Evolutionary conservation across 2,113 vertebrate genomes (phyloP).

Genomic region (Etheostoma spectabile): DNA sequence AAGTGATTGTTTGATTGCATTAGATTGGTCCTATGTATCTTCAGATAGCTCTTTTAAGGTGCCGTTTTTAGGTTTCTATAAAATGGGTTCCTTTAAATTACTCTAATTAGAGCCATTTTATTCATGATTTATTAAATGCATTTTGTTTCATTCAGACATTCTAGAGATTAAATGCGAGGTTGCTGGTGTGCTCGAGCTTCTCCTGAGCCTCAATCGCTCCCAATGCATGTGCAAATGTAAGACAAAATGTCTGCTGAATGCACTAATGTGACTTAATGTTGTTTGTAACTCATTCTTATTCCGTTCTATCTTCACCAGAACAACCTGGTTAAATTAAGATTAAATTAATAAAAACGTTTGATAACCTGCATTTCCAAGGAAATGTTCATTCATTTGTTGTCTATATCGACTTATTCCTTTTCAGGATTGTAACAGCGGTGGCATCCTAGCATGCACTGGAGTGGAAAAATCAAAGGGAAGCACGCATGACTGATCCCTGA

Average conservation of each 20-base stretch:
- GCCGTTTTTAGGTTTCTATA: too few relatives aligned
- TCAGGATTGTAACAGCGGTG: neutral
- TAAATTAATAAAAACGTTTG: neutral
- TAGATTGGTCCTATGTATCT: neutral
- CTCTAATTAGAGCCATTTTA: too few relatives aligned
- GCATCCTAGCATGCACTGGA: constrained; percentile 13
- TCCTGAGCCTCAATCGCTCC: too few relatives aligned
- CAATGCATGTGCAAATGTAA: neutral
- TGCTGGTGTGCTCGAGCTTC: too few relatives aligned
- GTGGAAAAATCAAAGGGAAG: neutral
- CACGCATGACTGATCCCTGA: neutral
- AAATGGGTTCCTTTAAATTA: too few relatives aligned
- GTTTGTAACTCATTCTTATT: neutral
- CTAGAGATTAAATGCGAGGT: too few relatives aligned
- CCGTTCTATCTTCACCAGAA: neutral
- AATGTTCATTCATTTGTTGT: neutral
- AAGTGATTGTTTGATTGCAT: neutral
- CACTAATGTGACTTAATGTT: neutral
- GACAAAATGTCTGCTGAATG: neutral
- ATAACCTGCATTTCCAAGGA: neutral
- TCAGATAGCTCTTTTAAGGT: too few relatives aligned
- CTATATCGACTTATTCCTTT: neutral
- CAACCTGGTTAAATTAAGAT: neutral
- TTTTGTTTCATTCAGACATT: too few relatives aligned
- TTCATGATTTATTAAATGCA: too few relatives aligned